phyloP scores from a whole-genome alignment of 2,888 invertebrate species.

The Clitarchus hookeri region DNA sequence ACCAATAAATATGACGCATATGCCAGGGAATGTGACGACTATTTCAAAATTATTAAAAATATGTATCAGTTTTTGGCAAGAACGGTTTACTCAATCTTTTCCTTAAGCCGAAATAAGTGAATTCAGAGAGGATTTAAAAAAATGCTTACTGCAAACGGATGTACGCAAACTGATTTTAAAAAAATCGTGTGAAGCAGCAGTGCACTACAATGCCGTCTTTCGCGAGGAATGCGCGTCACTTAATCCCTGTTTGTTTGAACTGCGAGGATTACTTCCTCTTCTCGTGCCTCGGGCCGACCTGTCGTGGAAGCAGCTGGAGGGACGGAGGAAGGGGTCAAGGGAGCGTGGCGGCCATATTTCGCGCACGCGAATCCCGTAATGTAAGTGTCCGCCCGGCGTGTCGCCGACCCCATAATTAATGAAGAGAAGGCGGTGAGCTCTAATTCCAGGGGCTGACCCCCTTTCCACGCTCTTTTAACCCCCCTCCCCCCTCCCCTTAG shows the following conservation, averaged over 20 bases:
- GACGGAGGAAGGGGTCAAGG: too few relatives aligned
- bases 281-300: not conserved
- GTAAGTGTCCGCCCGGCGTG: not conserved
- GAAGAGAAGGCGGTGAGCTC: not conserved
- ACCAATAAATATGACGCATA: too few relatives aligned
- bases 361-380: not conserved
- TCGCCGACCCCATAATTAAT: slow-evolving; percentile 6
- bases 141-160: not conserved
- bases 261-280: not conserved
- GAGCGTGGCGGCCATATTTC: not conserved
- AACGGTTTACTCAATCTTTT: not conserved
- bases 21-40: too few relatives aligned
- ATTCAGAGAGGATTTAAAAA: not conserved
- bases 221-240: not conserved
- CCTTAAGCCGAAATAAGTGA: not conserved
- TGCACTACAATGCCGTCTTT: not conserved
- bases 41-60: not conserved
- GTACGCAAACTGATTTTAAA: not conserved
- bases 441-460: not conserved
- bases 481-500: not conserved
- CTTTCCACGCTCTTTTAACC: not conserved
- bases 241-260: not conserved
- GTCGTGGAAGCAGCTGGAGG: too few relatives aligned
- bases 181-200: not conserved
- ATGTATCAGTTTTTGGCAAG: not conserved